Conservation (phyloP, 2,797 vertebrate genomes). For the Distichodus sexfasciatus region DNA sequence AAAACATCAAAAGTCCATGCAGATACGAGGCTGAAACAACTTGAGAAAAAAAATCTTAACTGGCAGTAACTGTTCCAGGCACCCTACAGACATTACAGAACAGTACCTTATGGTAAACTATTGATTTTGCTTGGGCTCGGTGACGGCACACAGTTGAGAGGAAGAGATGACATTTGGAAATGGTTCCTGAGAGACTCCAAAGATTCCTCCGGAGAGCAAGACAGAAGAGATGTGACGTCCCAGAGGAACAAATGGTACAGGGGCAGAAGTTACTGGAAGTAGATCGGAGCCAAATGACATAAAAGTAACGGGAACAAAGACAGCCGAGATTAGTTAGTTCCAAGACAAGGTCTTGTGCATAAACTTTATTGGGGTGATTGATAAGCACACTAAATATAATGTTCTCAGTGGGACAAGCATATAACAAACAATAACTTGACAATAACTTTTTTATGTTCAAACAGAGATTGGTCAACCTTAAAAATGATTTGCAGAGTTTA, state of each 20-base stretch:
- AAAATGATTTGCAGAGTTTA: too few species aligned
- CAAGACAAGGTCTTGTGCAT: neutral
- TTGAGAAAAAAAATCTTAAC: too few species aligned
- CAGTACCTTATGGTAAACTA: conserved; percentile 1
- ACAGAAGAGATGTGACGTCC: neutral
- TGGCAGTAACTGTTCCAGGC: neutral
- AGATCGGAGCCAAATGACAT: neutral
- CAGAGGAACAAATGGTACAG: neutral
- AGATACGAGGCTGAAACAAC: too few species aligned
- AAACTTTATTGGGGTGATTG: too few species aligned
- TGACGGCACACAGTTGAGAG: conserved; percentile 39
- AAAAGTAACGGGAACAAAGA: neutral
- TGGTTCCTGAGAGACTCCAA: neutral
- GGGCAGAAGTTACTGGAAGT: neutral
- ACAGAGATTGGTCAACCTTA: too few species aligned
- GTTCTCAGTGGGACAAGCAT: too few species aligned
- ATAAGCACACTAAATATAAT: too few species aligned
- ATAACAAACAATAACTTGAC: too few species aligned
- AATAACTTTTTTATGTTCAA: too few species aligned
- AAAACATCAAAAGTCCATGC: too few species aligned
- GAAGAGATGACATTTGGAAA: conserved; percentile 4
- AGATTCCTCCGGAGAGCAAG: neutral
- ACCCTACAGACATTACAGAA: neutral
- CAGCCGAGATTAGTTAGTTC: neutral
- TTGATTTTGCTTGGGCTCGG: conserved; percentile 12